A percentile compares a stretch with the other conserved stretches of the same genome.
These are phyloP conservation scores for Misgurnus mizolepis DNA, from an alignment of 2,113 vertebrate species.

Conservation along the genomic window DNA sequence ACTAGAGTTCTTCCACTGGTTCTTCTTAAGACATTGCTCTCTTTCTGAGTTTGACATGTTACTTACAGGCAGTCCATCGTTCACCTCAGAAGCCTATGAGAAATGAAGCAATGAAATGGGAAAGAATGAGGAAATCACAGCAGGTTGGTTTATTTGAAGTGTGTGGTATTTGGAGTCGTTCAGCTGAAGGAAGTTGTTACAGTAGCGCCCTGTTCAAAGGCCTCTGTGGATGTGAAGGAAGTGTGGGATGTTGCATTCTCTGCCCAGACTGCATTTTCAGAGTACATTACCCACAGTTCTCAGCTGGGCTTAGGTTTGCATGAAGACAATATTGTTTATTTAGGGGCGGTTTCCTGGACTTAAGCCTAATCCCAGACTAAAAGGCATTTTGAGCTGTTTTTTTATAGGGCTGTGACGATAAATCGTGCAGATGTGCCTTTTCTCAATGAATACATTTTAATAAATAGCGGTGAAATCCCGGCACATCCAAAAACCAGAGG, in stretches of 20 bases:
- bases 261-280: too few relatives aligned
- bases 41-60: neutral
- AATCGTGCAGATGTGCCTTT: too few relatives aligned
- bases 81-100: neutral
- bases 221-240: neutral
- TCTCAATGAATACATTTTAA: too few relatives aligned
- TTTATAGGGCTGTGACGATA: too few relatives aligned
- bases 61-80: neutral
- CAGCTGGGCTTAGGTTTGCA: too few relatives aligned
- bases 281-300: too few relatives aligned
- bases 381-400: too few relatives aligned
- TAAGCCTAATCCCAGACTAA: too few relatives aligned
- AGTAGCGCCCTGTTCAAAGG: neutral
- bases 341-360: too few relatives aligned
- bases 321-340: too few relatives aligned
- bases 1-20: neutral
- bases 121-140: conserved; percentile 33
- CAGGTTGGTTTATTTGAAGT: neutral
- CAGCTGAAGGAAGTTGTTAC: conserved; percentile 1
- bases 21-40: neutral
- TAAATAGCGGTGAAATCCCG: too few relatives aligned
- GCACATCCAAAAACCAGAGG: too few relatives aligned
- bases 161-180: conserved; percentile 32
- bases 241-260: conserved; percentile 4
- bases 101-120: conserved; percentile 18